phyloP scores from a whole-genome alignment of 2,113 vertebrate genomes.

The Rafetus swinhoei region DNA sequence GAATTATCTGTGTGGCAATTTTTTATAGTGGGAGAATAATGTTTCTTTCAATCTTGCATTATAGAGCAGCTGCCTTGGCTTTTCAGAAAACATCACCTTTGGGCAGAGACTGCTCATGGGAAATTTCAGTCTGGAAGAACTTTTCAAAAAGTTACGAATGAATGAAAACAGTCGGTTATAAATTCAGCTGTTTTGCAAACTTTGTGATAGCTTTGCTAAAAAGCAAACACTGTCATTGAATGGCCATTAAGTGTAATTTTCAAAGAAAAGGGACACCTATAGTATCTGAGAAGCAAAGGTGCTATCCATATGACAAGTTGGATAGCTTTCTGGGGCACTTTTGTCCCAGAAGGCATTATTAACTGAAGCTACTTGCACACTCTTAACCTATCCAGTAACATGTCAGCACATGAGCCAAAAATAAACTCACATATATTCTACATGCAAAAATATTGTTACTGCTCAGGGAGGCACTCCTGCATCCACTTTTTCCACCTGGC shows the following conservation, averaged over 20 bases:
- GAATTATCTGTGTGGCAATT: not conserved
- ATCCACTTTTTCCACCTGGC: not conserved
- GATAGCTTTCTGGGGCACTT: not conserved
- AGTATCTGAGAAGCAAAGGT: not conserved
- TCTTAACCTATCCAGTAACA: not conserved
- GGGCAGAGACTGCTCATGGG: not conserved
- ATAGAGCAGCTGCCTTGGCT: constrained; percentile 6
- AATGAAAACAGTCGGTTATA: constrained; percentile 30
- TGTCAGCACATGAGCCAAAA: no score
- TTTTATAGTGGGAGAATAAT: not conserved
- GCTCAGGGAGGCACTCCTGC: not conserved
- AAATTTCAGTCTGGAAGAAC: constrained; percentile 14
- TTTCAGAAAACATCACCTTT: constrained; percentile 13
- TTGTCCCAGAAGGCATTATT: not conserved
- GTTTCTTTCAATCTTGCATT: not conserved
- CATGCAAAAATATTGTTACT: not conserved
- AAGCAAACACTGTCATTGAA: not conserved
- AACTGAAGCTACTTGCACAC: not conserved
- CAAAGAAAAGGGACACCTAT: fast-evolving
- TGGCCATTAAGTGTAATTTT: not conserved
- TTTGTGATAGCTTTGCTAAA: not conserved
- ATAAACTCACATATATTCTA: not conserved
- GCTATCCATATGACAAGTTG: not conserved
- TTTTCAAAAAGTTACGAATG: not conserved
- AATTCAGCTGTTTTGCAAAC: constrained; percentile 39